Conservation (phyloP, 2,888 invertebrate species). For the Psococerastis gibbosa region DNA sequence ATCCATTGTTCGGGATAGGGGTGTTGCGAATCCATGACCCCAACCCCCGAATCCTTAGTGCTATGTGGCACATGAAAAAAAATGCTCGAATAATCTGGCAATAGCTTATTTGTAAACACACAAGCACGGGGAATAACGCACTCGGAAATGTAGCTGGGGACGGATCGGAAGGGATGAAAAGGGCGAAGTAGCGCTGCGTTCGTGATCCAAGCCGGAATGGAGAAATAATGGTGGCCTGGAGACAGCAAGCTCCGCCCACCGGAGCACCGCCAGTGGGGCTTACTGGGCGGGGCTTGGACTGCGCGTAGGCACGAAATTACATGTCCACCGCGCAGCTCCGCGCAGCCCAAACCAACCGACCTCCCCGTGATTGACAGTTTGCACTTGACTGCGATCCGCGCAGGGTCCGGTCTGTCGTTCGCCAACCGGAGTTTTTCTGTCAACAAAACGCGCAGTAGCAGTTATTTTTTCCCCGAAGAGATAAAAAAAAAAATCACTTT, state of each 20-base stretch:
- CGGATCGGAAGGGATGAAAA: too few species aligned
- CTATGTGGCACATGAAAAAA: too few species aligned
- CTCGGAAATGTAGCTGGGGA: too few species aligned
- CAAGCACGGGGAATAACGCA: too few species aligned
- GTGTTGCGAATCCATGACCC: too few species aligned
- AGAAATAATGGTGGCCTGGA: not conserved
- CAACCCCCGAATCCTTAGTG: too few species aligned
- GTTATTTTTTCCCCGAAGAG: too few species aligned
- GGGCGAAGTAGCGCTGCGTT: too few species aligned
- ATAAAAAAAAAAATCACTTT: constrained; percentile 5
- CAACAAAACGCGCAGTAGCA: constrained; percentile 11
- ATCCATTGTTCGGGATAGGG: too few species aligned
- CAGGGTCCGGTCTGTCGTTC: constrained; percentile 5
- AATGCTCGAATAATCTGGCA: too few species aligned
- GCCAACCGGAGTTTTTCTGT: constrained; percentile 3
- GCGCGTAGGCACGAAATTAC: not conserved
- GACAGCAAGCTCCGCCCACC: not conserved
- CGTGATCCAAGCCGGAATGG: not conserved
- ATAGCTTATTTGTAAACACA: too few species aligned
- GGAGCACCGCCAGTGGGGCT: not conserved
- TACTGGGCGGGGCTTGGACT: not conserved
- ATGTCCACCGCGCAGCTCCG: not conserved
- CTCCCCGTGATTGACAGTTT: constrained; percentile 9
- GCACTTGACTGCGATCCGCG: constrained; percentile 7
- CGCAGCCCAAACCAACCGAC: not conserved